Evolutionary conservation across 2,888 invertebrate genomes (phyloP), one percentile per base, ranked within the genome.

Genomic region (Rhingia rostrata): DNA sequence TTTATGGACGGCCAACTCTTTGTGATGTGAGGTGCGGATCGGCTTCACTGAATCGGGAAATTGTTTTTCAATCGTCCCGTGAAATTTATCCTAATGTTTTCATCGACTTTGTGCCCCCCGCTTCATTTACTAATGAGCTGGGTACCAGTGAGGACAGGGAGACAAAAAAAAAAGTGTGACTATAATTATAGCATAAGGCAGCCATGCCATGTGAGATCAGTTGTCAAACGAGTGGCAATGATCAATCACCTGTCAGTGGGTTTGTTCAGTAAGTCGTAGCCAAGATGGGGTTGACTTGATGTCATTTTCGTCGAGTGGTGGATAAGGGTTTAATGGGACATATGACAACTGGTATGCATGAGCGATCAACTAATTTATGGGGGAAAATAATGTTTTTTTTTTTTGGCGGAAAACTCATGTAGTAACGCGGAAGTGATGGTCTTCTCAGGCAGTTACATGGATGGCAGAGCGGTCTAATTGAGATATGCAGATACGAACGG

Each of bases 241-340:
- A 83, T 83, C 83, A 73, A 83, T 83, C 83, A 83, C 83, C 79
- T 83, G 83, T 83, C 83, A 74, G 73, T 74, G 78, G 39, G 63
- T 61, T 53, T 61, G 82, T 70, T 35, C 53, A n/a, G 22, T 54
- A 75, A 66, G 77, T 78, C 77, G 72, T 67, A 69, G 49, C 12
- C 43, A 9, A 9, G 56, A 75, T 53, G 39, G 69, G 64, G 75
- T 63, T 81, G 61, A 49, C 53, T 39, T 64, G 9, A 60, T 73
- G 53, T 54, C 73, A 67, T 60, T 75, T 43, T 67, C 39, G 12
- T 4, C 61, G 22, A 22, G 22, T 22, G 22, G 22, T 49, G 14
- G 51, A 14, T 22, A 58, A 63, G 75, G 81, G 47, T 70, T 64
- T 74, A 75, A 75, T 72, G 82, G 72, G 77, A 73, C 83, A 79